Conservation (phyloP, 2,797 vertebrate species). For the Acanthis flammea region DNA sequence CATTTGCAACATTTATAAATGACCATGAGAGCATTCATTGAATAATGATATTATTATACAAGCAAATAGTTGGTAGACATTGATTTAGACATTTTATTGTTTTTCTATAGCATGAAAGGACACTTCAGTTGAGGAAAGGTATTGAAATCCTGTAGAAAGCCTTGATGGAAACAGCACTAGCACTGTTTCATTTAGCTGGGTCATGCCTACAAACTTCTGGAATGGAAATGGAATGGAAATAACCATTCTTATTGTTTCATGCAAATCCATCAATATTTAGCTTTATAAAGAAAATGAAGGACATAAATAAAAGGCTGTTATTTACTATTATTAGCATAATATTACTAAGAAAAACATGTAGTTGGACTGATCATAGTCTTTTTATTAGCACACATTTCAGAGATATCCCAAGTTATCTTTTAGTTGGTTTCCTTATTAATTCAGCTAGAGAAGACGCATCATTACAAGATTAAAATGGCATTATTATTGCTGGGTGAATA, state of each 20-base stretch:
- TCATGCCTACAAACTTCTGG: background rate
- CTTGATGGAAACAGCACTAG: background rate
- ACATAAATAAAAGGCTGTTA: constrained; percentile 8
- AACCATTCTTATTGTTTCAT: background rate
- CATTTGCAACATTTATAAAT: background rate
- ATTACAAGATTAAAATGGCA: constrained; percentile 64
- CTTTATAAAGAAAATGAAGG: background rate
- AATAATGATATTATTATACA: background rate
- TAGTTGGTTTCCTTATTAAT: constrained; percentile 65
- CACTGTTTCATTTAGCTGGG: background rate
- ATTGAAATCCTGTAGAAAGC: background rate
- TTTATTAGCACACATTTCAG: constrained; percentile 44
- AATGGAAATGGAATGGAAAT: no score
- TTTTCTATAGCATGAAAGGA: background rate
- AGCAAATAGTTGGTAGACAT: background rate
- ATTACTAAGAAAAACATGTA: constrained; percentile 17
- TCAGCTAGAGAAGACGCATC: constrained; percentile 50
- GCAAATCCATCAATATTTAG: background rate
- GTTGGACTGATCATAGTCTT: background rate
- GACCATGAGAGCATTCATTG: background rate
- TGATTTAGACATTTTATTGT: background rate
- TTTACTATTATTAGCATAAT: constrained; percentile 37
- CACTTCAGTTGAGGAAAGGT: background rate
- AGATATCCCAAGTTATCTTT: constrained; percentile 63
- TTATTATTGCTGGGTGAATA: constrained; percentile 61